phyloP scores from a whole-genome alignment of 1,140 invertebrate species.

The Papilio polytes region DNA sequence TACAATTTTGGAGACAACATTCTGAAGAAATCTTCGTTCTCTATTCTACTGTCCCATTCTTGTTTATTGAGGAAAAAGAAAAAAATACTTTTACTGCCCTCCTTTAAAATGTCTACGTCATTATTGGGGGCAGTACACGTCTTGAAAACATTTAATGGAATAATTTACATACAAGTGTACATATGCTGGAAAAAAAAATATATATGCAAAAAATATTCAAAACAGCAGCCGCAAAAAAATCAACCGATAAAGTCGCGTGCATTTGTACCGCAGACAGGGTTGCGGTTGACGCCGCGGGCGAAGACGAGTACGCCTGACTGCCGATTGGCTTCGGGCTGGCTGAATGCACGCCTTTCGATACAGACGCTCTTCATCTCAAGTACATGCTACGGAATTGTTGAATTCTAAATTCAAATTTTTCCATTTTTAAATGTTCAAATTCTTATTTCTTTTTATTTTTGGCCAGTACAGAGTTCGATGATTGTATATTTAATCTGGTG shows the following conservation, averaged over 20 bases:
- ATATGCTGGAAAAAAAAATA: no score
- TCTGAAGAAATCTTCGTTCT: no score
- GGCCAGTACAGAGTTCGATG: not conserved
- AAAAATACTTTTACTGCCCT: no score
- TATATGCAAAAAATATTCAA: not conserved
- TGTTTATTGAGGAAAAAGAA: no score
- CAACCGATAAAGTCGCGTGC: not conserved
- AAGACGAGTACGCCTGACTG: constrained; percentile 17
- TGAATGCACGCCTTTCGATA: constrained; percentile 12
- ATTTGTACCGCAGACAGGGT: constrained; percentile 7
- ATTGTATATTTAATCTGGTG: no score
- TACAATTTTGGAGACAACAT: not conserved
- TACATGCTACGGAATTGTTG: not conserved
- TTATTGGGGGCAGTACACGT: no score
- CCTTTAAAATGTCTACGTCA: no score
- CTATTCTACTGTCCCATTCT: no score
- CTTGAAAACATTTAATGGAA: not conserved
- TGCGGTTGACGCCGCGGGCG: constrained; percentile 33
- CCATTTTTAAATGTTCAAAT: not conserved
- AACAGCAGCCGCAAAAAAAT: not conserved
- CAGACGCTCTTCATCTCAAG: constrained; percentile 10
- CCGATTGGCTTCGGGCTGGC: constrained; percentile 15
- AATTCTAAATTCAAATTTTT: not conserved
- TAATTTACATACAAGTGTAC: not conserved
- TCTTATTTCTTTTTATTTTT: not conserved